Base-by-base conservation (phyloP, 1,140 invertebrate species). In the Latrodectus geometricus region DNA sequence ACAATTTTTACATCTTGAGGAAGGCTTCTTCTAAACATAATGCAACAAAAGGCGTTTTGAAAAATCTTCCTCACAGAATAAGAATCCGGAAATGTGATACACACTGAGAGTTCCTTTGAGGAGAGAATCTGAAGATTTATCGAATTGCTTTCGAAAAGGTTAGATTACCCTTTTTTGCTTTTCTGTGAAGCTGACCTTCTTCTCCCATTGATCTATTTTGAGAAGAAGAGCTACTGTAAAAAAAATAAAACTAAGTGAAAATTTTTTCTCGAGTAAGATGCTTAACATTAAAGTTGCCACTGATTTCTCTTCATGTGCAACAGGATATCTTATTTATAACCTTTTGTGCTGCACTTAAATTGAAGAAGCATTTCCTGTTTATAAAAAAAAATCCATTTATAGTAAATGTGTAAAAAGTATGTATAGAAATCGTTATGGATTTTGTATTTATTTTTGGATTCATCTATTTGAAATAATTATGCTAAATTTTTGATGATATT, bases 91-190 rank as follows among this genome's bases (percentile, higher is more conserved):
- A 86, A 86, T 23, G 83, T 65, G 83, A 86, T 77, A 78, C 83
- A 86, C 66, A 23, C 70, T 23, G 17, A 17, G 73, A 23, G 48
- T 74, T 70, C 75, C 61, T 86, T 86, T 78, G 83, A 86, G 70
- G 49, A 77, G 74, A 72, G 74, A 61, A 48, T 52, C 61, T 48
- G 50, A 73, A 86, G 83, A 86, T 86, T 86, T 86, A 86, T 86
- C 75, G 83, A 86, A 86, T 86, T 86, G 83, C 83, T 86, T 86
- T 61, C 83, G 65, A 72, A 86, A 74, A 86, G 83, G 83, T 86
- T 86, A 78, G 83, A 86, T 86, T 86, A 86, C 83, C 83, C 56
- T 61, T 78, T 78, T 86, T 78, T 76, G 77, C 66, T 54, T 81
- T 20, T 81, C 23, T 72, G 68, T 70, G 54, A 74, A 49, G 35